A percentile compares a stretch with the other conserved stretches of the same genome.
phyloP scores from a whole-genome alignment of 2,888 invertebrate species.

The Nemotelus pantherinus region DNA sequence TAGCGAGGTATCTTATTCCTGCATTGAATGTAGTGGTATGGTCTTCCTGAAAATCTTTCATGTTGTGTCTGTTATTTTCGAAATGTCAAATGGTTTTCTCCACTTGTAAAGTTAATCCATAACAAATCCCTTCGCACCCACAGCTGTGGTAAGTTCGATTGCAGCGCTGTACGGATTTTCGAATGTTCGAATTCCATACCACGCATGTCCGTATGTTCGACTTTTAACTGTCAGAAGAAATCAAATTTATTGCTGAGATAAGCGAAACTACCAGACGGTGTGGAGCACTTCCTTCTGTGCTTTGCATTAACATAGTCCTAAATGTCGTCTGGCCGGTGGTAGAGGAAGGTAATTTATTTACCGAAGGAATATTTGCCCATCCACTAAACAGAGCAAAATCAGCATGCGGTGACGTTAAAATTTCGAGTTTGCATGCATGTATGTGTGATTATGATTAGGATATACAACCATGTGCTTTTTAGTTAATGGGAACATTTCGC shows the following conservation, averaged over 20 bases:
- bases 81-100: constrained; percentile 32
- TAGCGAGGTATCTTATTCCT: constrained; percentile 2
- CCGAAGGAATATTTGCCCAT: neutral
- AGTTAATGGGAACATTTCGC: neutral
- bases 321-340: neutral
- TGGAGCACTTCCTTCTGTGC: constrained; percentile 6
- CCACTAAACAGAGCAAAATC: neutral
- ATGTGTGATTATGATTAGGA: neutral
- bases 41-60: neutral
- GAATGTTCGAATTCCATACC: neutral
- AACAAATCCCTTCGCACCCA: neutral
- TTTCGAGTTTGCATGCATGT: neutral
- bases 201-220: constrained; percentile 23
- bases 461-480: neutral
- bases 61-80: constrained; percentile 29
- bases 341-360: neutral
- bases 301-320: neutral
- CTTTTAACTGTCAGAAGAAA: constrained; percentile 30
- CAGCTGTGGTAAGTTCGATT: neutral
- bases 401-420: neutral
- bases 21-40: neutral
- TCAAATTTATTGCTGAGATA: constrained; percentile 19
- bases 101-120: constrained; percentile 1
- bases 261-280: constrained; percentile 14
- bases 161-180: neutral